Evolutionary conservation across 2,888 invertebrate genomes (phyloP).

Genomic region (Amphipoea lucens): DNA sequence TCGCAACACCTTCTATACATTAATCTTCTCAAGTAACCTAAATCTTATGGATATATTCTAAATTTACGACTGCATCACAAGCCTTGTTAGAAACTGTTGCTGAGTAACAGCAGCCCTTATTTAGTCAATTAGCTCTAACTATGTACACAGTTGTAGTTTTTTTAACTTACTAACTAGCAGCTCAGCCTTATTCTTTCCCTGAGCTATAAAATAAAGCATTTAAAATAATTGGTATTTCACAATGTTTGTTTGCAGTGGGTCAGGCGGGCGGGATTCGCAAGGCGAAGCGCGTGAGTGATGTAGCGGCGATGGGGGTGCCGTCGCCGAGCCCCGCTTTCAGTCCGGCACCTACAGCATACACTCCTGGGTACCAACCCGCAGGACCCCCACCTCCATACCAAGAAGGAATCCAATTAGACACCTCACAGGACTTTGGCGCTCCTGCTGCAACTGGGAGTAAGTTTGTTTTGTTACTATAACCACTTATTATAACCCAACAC

Average conservation of each 20-base stretch:
- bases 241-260: conserved; percentile 75
- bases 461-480: conserved; percentile 46
- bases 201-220: background rate
- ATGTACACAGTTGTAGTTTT: background rate
- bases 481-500: background rate
- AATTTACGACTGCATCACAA: conserved; percentile 8
- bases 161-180: background rate
- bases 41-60: background rate
- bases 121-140: background rate
- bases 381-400: conserved; percentile 81
- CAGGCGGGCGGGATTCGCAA: conserved; percentile 87
- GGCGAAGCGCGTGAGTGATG: conserved; percentile 92
- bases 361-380: conserved; percentile 75
- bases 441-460: conserved; percentile 75
- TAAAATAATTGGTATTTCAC: background rate
- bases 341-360: conserved; percentile 74
- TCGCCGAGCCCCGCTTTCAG: conserved; percentile 80
- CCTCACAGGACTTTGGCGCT: conserved; percentile 77
- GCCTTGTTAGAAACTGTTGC: conserved; percentile 9
- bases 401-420: conserved; percentile 85
- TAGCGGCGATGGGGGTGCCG: conserved; percentile 92
- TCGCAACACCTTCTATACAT: conserved; percentile 6
- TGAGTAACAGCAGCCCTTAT: conserved; percentile 11
- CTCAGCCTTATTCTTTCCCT: background rate
- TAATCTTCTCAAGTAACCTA: background rate